A percentile compares a stretch with the other conserved stretches of the same genome.
Evolutionary conservation across 1,140 invertebrate species (phyloP).

Genomic region (Euura lappo): DNA sequence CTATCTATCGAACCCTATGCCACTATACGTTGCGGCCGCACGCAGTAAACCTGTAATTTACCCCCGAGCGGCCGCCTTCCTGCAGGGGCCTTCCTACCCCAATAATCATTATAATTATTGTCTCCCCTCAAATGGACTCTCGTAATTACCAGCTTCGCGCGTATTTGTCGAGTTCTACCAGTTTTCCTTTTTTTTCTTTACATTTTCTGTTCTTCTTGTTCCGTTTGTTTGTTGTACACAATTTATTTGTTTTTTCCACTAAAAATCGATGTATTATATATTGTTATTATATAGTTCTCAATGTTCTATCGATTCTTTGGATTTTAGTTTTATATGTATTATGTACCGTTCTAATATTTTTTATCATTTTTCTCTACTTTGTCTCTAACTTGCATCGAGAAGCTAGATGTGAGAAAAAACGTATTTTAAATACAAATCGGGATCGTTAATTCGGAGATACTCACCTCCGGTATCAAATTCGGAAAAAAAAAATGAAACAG

Average conservation of each 20-base stretch:
- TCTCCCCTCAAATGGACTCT: conserved; percentile 54
- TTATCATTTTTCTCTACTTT: no score
- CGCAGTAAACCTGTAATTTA: conserved; percentile 58
- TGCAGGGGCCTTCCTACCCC: conserved; percentile 44
- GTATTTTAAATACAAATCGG: background rate
- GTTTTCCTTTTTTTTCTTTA: background rate
- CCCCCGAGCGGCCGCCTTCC: conserved; percentile 46
- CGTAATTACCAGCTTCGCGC: conserved; percentile 48
- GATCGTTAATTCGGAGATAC: background rate
- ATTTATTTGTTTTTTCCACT: no score
- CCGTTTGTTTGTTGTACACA: no score
- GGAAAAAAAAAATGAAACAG: no score
- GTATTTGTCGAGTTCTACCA: conserved; percentile 1
- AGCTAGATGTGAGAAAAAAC: background rate
- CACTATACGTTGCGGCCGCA: conserved; percentile 48
- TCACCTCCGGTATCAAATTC: no score
- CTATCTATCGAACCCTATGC: conserved; percentile 56
- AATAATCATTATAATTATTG: conserved; percentile 61
- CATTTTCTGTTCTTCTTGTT: no score
- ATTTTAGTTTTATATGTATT: no score
- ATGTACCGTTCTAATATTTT: no score
- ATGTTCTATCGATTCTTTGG: no score
- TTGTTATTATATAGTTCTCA: no score
- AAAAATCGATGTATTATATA: no score
- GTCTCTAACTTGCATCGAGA: no score